phyloP scores from a whole-genome alignment of 1,140 invertebrate species.

The Augochlora pura region DNA sequence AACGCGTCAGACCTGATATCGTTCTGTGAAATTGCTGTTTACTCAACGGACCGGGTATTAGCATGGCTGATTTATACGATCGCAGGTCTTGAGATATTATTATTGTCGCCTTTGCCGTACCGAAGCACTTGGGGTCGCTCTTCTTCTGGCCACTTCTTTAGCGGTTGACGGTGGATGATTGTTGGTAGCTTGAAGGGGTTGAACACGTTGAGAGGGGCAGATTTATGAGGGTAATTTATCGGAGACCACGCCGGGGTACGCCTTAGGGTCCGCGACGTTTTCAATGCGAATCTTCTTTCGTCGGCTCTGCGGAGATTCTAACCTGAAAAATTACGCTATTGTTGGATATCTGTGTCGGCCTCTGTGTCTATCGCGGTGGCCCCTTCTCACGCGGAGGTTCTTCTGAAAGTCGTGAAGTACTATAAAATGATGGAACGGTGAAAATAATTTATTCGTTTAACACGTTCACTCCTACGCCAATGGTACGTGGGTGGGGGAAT shows the following conservation, averaged over 20 bases:
- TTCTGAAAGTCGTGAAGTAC: too few relatives aligned
- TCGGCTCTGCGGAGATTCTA: too few relatives aligned
- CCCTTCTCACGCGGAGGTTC: too few relatives aligned
- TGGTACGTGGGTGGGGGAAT: too few relatives aligned
- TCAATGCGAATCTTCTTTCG: too few relatives aligned
- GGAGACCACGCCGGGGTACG: not conserved
- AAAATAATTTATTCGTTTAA: too few relatives aligned
- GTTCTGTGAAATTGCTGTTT: constrained; percentile 61
- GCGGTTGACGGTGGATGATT: constrained; percentile 41
- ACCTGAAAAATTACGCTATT: too few relatives aligned
- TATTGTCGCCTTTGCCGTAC: not conserved
- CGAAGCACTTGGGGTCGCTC: not conserved
- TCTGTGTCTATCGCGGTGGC: too few relatives aligned
- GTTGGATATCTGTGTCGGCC: too few relatives aligned
- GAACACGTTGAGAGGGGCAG: not conserved
- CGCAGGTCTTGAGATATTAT: constrained; percentile 29
- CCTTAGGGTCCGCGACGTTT: too few relatives aligned
- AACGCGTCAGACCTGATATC: constrained; percentile 27
- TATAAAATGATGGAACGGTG: too few relatives aligned
- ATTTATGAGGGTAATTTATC: constrained; percentile 12
- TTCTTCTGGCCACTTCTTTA: constrained; percentile 21
- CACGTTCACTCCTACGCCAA: too few relatives aligned
- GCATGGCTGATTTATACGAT: constrained; percentile 35
- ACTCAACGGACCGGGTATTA: constrained; percentile 39
- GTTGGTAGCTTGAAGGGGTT: not conserved